phyloP scores from a whole-genome alignment of 2,888 invertebrate genomes.

The Stegana nigrithorax region DNA sequence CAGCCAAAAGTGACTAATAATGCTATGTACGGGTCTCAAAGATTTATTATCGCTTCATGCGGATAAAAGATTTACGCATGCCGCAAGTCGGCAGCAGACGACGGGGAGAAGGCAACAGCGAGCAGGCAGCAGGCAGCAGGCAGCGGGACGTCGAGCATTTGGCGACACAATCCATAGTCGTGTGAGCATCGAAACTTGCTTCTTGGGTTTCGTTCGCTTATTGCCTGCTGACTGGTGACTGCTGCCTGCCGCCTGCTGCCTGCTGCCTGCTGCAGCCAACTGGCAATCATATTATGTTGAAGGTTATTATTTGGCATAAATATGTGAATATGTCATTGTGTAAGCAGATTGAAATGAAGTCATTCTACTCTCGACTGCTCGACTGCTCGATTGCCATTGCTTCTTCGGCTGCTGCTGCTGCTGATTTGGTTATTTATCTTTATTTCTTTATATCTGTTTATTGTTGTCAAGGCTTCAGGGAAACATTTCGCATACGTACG shows the following conservation, averaged over 20 bases:
- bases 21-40: conserved; percentile 56
- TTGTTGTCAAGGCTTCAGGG: too few relatives aligned
- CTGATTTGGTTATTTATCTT: conserved; percentile 62
- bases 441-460: conserved; percentile 45
- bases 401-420: conserved; percentile 21
- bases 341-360: neutral
- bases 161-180: too few relatives aligned
- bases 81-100: conserved; percentile 18
- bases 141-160: too few relatives aligned
- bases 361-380: neutral
- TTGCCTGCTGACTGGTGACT: too few relatives aligned
- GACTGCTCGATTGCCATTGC: neutral
- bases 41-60: conserved; percentile 59
- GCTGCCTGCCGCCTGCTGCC: too few relatives aligned
- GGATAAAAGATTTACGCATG: conserved; percentile 58
- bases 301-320: conserved; percentile 8
- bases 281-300: neutral
- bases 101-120: neutral
- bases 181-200: too few relatives aligned
- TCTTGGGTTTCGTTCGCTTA: too few relatives aligned
- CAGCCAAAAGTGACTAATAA: conserved; percentile 46
- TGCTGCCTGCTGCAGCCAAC: too few relatives aligned
- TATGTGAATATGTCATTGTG: neutral
- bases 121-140: too few relatives aligned
- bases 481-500: too few relatives aligned